Percentiles rank a stretch among this genome's conserved stretches.
Evolutionary conservation across 1,140 invertebrate species (phyloP).

Genomic region (Papilio dardanus): DNA sequence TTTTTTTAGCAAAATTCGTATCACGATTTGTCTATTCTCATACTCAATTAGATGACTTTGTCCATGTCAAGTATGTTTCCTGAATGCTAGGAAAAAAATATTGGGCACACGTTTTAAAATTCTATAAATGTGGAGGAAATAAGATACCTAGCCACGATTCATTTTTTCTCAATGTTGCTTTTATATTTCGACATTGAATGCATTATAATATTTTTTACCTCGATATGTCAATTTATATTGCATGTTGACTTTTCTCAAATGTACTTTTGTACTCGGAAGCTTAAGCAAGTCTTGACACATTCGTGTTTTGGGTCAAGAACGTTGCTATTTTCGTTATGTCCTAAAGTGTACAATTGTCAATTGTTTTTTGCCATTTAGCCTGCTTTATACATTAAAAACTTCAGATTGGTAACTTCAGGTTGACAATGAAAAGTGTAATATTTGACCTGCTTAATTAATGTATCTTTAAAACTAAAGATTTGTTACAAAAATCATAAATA

Average conservation of each 20-base stretch:
- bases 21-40: not conserved
- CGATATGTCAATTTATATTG: not conserved
- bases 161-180: not conserved
- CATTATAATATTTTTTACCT: not conserved
- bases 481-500: no score
- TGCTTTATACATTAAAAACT: no score
- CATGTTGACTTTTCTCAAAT: not conserved
- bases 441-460: no score
- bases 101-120: not conserved
- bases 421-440: no score
- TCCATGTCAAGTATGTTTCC: not conserved
- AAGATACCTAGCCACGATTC: no score
- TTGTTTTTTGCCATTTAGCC: not conserved
- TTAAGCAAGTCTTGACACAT: not conserved
- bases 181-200: not conserved
- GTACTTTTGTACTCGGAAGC: not conserved
- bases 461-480: no score
- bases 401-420: no score
- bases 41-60: not conserved
- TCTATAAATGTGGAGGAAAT: not conserved
- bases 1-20: not conserved
- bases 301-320: constrained; percentile 9
- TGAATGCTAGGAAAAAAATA: not conserved
- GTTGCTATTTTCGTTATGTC: not conserved
- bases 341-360: not conserved